These are phyloP conservation scores for Yponomeuta evonymella DNA, from an alignment of 2,888 invertebrate genomes.

Conservation along the genomic window DNA sequence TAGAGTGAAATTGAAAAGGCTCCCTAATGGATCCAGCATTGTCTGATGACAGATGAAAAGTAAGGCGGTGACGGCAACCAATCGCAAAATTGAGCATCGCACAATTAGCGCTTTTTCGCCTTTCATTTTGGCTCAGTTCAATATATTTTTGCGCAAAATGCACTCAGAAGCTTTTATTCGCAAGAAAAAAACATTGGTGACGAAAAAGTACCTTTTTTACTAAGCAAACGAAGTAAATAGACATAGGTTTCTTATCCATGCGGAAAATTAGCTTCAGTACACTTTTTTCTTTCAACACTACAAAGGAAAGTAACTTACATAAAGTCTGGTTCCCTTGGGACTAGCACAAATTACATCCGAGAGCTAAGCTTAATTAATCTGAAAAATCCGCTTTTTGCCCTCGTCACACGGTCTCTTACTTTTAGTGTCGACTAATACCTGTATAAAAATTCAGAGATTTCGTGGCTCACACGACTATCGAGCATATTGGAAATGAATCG, in stretches of 20 bases:
- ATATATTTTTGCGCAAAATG: not conserved
- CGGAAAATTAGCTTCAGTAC: not conserved
- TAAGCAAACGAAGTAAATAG: not conserved
- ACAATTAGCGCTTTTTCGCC: constrained; percentile 9
- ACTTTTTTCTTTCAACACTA: constrained; percentile 2
- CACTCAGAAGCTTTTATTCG: not conserved
- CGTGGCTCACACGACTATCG: too few species aligned
- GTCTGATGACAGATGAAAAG: constrained; percentile 37
- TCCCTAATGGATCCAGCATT: constrained; percentile 40
- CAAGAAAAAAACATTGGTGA: not conserved
- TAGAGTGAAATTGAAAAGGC: constrained; percentile 33
- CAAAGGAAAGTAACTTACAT: constrained; percentile 24
- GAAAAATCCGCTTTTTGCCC: constrained; percentile 35
- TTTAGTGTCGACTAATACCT: not conserved
- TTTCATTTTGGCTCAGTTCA: not conserved
- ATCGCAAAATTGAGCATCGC: constrained; percentile 12
- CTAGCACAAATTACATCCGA: constrained; percentile 40
- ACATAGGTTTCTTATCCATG: not conserved
- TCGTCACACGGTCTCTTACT: constrained; percentile 29
- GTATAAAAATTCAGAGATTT: too few species aligned
- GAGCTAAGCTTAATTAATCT: constrained; percentile 50
- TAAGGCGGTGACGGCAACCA: constrained; percentile 10
- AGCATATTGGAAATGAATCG: too few species aligned
- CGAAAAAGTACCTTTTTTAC: not conserved
- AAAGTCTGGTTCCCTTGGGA: constrained; percentile 32